Base-by-base conservation (phyloP, 2,888 invertebrate species). In the Ichneumoninae sp. region DNA sequence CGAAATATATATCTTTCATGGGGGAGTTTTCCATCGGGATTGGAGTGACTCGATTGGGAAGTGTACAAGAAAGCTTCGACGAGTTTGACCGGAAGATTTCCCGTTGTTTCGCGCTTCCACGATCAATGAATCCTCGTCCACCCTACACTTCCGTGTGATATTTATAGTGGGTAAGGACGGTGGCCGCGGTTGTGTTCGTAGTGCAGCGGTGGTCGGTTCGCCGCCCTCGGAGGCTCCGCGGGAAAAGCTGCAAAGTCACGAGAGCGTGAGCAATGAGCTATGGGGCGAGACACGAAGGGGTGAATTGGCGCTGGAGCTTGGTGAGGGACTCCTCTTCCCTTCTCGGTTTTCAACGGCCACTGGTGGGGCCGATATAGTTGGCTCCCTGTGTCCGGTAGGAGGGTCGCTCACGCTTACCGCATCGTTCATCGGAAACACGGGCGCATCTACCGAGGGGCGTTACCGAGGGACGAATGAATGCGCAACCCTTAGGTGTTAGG, bases 71-170 rank as follows among this genome's bases (percentile, higher is more conserved):
- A 47, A 36, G 44, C 60, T 8, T 60, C 54, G 68, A 52, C 52
- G 74, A 78, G 78, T 81, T 78, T 78, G 36, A 78, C 78, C 74
- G 70, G 19, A 70, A 70, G 81, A 80, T 83, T 84, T 81, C 26
- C 68, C 77, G 65, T 71, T 81, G 82, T 85, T 85, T 85, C 60
- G 73, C 69, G 69, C 78, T 76, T 52, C 44, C 36, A 47, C 83
- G 87, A 83, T 87, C 87, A 82, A 87, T 82, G 83, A 85, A 85
- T 85, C 85, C 80, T 76, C 82, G 81, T 80, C 77, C 65, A 40
- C 74, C 63, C 81, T 44, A 40, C 33, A 50, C 47, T 60, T 26
- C 22, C 63, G 69, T 47, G 10, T 44, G 76, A 76, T 85, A 81
- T 85, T 76, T 71, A 81, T 77, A 83, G 70, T 44, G 44, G 26